These are phyloP conservation scores for Biston stratarius DNA, from an alignment of 2,888 invertebrate species.

Conservation along the genomic window DNA sequence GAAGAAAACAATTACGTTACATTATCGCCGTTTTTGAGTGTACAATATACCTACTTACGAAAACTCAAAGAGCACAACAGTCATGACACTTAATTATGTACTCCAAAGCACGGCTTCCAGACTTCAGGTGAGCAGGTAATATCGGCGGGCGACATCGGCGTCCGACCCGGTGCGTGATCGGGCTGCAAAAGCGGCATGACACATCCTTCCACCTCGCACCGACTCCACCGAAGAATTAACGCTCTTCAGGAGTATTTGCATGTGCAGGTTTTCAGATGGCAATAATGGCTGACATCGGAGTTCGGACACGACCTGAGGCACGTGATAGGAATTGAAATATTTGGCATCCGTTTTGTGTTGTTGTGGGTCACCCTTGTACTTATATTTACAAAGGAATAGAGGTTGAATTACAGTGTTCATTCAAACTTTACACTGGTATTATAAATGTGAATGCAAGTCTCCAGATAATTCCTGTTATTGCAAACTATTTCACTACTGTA, in stretches of 20 bases:
- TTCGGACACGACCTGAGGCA: constrained; percentile 26
- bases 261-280: constrained; percentile 28
- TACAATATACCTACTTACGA: no score
- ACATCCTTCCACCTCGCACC: constrained; percentile 14
- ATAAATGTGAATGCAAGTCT: no score
- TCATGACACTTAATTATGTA: constrained; percentile 21
- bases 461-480: no score
- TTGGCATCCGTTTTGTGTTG: not conserved
- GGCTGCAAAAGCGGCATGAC: constrained; percentile 24
- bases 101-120: constrained; percentile 21
- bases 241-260: constrained; percentile 23
- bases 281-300: constrained; percentile 23
- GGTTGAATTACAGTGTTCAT: no score
- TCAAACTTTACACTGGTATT: no score
- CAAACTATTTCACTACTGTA: no score
- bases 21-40: no score
- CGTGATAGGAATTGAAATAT: constrained; percentile 17
- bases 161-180: constrained; percentile 52
- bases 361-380: not conserved
- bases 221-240: constrained; percentile 10
- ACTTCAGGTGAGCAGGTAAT: constrained; percentile 49
- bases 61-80: not conserved
- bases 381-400: not conserved
- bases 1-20: no score
- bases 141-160: constrained; percentile 58